Evolutionary conservation across 92 coral and sea anemone species (phyloP), one percentile per base, ranked within the genome.

Genomic region (Epizoanthus fatuus): DNA sequence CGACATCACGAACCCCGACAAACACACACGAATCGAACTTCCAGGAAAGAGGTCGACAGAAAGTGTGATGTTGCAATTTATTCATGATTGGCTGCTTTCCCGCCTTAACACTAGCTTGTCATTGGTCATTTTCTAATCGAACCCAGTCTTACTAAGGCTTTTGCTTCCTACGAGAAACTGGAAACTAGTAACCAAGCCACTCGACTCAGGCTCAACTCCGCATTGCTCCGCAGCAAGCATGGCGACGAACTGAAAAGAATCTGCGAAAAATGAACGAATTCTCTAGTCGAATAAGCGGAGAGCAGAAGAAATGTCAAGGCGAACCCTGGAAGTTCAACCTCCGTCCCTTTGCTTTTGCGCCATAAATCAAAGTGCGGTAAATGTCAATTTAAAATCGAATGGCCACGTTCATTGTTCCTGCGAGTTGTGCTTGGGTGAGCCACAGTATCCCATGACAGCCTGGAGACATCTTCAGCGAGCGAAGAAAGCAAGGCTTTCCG

Each of bases 381-480:
- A 65, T 63, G 64, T 80, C 85, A 52, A 80, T 80, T 64, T 63
- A 62, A 80, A 49, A 65, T 80, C 85, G 51, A 65, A 86, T 40
- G 73, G 80, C 39, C 91, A 87, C 67, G 87, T 87, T 60, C 84
- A 87, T 67, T 87, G 91, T 38, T 35, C 83, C 37, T 87, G 87
- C 53, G 91, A 87, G 73, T 76, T 87, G 65, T 87, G 91, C 63
- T 39, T 49, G 12, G 91, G 91, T 20, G 58, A 81, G 54, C 87
- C 88, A 19, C 88, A 83, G 12, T 63, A 83, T 68, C 81, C 84
- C 44, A 88, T 54, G 63, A 88, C 81, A 49, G 88, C 84, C 55
- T 88, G 92, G 92, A 83, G 92, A 45, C 92, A 88, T 60, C 56
- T 70, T 45, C 80, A 84, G 71, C 83, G 92, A 47, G 54, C 45